Conservation (phyloP, 2,797 vertebrate species). For the Pseudochirops cupreus region DNA sequence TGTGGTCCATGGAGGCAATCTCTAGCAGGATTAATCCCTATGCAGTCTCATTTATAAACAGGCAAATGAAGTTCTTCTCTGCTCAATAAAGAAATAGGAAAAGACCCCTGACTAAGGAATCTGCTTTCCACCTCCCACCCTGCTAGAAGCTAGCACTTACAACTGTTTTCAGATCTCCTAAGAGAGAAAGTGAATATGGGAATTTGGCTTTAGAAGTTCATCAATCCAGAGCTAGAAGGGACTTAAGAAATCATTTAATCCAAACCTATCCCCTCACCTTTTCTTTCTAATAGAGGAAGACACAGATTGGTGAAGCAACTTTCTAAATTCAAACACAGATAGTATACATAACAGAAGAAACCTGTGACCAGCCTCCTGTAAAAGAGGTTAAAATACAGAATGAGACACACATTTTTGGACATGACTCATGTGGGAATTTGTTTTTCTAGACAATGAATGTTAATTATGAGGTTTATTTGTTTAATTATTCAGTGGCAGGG, state of each 20-base stretch:
- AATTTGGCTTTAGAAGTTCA: background rate
- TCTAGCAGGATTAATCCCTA: conserved; percentile 62
- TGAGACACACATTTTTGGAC: background rate
- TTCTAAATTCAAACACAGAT: background rate
- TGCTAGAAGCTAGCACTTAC: background rate
- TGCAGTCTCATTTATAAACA: conserved; percentile 63
- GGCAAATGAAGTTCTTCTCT: conserved; percentile 62
- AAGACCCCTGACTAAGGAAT: conserved; percentile 39
- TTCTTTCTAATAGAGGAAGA: background rate
- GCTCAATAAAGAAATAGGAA: conserved; percentile 43
- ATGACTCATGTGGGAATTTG: background rate
- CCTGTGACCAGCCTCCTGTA: background rate
- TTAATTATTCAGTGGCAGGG: background rate
- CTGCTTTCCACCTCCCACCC: background rate
- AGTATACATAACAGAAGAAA: background rate
- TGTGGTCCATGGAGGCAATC: background rate
- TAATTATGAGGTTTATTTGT: background rate
- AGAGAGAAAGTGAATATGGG: background rate
- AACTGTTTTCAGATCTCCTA: background rate
- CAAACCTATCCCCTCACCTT: background rate
- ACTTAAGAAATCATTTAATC: background rate
- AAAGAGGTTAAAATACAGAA: background rate
- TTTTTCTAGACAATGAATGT: background rate
- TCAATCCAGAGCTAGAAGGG: background rate
- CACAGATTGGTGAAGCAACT: background rate